Evolutionary conservation across 2,888 invertebrate genomes (phyloP), one percentile per base, ranked within the genome.

Genomic region (Tanypteryx hageni): DNA sequence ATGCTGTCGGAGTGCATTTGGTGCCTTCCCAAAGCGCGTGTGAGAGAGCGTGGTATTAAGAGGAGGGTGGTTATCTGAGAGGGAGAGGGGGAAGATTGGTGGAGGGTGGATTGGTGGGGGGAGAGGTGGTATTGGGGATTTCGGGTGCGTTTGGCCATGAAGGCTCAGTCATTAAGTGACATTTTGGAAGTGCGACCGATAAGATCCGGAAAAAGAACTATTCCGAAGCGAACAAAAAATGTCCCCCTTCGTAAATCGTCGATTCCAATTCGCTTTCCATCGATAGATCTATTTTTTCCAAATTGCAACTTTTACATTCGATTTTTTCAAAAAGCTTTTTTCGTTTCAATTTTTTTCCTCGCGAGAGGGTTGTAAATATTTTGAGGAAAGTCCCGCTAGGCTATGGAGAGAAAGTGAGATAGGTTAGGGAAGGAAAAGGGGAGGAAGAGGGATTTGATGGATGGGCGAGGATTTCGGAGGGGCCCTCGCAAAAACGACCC

Each of bases 381-480:
- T 83, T 10, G n/a, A n/a, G 64, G 44, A 83, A 83, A 57, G 44
- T 44, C 44, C 44, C 44, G 44, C 44, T 44, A 44, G 44, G 44
- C 44, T 16, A 18, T 44, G 44, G 44, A n/a, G 83, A 44, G 57
- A 18, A 11, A 83, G 83, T 83, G 83, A 83, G 83, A 83, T 83
- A 83, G 83, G 83, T 83, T 83, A 83, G 44, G 83, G 83, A 44
- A 58, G n/a, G 58, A 18, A 9, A 58, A 2, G 85, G 5, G 18
- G 57, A 10, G 85, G n/a, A 9, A 5, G 76, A 10, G 64, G 16
- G 64, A 56, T 83, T 83, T 83, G 83, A 83, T 83, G 44, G 83
- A 83, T 83, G 83, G 86, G 86, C 61, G 27, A 27, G 13, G 83
- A 83, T 83, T 83, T 56, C 14, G 86, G 85, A 57, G 18, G 22